Evolutionary conservation across 2,888 invertebrate genomes (phyloP).

Genomic region (Tridacna gigas): DNA sequence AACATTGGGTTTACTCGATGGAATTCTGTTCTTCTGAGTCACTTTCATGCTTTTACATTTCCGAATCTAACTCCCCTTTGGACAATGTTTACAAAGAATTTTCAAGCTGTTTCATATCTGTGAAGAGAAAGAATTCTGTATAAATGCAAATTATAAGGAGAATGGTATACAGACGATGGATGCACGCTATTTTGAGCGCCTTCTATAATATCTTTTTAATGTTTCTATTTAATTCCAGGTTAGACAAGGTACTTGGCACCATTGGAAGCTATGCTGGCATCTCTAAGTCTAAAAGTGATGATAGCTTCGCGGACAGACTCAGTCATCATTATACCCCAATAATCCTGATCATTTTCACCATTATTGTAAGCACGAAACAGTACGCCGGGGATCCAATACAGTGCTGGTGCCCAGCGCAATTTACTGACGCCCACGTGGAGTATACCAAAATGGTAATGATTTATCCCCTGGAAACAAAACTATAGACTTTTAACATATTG

Average conservation of each 20-base stretch:
- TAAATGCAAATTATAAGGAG: no score
- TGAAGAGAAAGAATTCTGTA: no score
- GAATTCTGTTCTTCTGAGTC: no score
- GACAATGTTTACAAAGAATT: no score
- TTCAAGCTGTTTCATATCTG: no score
- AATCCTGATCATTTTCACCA: slow-evolving; percentile 69
- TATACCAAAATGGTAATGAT: slow-evolving; percentile 67
- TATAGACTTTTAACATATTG: no score
- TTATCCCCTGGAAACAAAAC: no score
- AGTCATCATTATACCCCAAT: slow-evolving; percentile 71
- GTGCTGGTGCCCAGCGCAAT: slow-evolving; percentile 79
- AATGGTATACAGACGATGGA: neutral
- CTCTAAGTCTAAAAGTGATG: slow-evolving; percentile 61
- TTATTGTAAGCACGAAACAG: slow-evolving; percentile 72
- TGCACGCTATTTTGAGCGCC: neutral
- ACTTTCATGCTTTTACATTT: no score
- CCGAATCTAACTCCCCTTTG: no score
- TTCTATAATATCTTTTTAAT: neutral
- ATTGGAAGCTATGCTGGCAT: slow-evolving; percentile 60
- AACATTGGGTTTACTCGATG: no score
- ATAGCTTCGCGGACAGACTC: slow-evolving; percentile 69
- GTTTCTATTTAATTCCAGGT: slow-evolving; percentile 45
- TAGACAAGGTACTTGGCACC: slow-evolving; percentile 70
- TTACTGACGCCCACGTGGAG: slow-evolving; percentile 70
- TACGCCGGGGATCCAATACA: slow-evolving; percentile 76